These are phyloP conservation scores for Eristalinus aeneus DNA, from an alignment of 2,888 invertebrate genomes.

Conservation along the genomic window DNA sequence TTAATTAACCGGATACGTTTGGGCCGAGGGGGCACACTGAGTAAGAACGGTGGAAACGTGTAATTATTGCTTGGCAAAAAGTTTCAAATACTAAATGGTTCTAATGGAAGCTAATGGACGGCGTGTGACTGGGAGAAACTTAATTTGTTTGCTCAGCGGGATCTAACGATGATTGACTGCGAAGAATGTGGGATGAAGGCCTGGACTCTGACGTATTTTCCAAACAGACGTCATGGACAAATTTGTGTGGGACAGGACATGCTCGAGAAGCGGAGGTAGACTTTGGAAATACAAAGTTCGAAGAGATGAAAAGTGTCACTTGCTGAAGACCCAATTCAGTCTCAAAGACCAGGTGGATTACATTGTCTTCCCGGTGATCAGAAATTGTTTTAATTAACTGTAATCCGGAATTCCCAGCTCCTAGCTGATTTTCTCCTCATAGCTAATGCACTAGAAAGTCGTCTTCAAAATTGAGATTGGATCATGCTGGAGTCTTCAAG, in stretches of 20 bases:
- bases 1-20: slow-evolving; percentile 29
- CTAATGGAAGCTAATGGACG: slow-evolving; percentile 32
- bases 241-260: neutral
- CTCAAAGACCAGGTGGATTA: no score
- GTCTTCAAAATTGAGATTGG: no score
- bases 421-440: no score
- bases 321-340: no score
- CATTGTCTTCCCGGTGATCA: no score
- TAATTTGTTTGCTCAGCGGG: slow-evolving; percentile 16
- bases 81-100: slow-evolving; percentile 17
- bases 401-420: no score
- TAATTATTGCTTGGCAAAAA: slow-evolving; percentile 24
- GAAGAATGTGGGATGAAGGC: neutral
- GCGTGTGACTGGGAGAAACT: slow-evolving; percentile 1
- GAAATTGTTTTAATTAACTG: no score
- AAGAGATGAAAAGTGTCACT: no score
- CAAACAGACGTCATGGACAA: neutral
- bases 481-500: no score
- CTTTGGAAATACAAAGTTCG: no score
- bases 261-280: no score
- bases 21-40: neutral
- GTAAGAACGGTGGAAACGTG: slow-evolving; percentile 17
- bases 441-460: no score
- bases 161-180: neutral
- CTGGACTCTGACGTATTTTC: neutral